Evolutionary conservation across 2,113 vertebrate species (phyloP).

Genomic region (Clarias macrocephalus): DNA sequence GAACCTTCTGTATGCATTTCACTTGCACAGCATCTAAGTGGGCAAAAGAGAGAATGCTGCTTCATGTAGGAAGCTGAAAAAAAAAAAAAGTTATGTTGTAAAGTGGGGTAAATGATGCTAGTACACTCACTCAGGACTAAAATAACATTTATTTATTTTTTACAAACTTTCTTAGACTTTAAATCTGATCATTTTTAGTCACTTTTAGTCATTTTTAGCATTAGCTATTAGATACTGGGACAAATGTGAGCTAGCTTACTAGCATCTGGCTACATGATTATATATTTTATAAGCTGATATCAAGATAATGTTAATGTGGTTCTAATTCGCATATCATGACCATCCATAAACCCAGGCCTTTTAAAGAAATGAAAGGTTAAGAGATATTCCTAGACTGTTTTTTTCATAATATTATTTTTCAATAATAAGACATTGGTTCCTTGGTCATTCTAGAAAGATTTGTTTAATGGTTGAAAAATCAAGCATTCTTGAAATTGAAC

Average conservation of each 20-base stretch:
- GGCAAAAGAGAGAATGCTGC: not conserved
- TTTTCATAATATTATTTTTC: not conserved
- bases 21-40: not conserved
- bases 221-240: not conserved
- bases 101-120: not conserved
- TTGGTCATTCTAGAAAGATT: not conserved
- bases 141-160: not conserved
- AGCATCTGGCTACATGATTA: not conserved
- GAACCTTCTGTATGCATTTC: not conserved
- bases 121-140: not conserved
- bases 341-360: not conserved
- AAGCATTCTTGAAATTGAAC: not conserved
- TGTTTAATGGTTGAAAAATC: not conserved
- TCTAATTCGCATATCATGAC: not conserved
- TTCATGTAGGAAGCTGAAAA: not conserved
- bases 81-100: not conserved
- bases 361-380: not conserved
- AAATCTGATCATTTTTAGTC: not conserved
- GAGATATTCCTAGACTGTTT: not conserved
- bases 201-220: no score
- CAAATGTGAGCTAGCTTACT: not conserved
- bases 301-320: not conserved
- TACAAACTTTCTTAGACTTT: no score
- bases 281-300: not conserved
- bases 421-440: not conserved